Percentiles rank a stretch among this genome's conserved stretches.
These are phyloP conservation scores for Channa striata DNA, from an alignment of 2,797 vertebrate genomes.

Conservation along the genomic window DNA sequence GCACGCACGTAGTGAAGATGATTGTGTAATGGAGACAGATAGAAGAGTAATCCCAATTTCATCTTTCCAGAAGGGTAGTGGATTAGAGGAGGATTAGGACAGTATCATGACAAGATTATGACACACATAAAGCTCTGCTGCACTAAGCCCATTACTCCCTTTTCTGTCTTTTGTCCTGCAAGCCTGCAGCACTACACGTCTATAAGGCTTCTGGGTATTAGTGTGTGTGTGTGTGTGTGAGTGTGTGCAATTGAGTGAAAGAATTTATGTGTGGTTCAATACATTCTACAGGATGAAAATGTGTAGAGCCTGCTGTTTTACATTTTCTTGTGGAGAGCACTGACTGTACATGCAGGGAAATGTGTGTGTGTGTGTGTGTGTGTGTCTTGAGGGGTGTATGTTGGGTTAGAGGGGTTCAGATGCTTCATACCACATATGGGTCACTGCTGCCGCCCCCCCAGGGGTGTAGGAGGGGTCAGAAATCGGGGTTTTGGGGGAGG, in stretches of 20 bases:
- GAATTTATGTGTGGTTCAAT: slow-evolving; percentile 46
- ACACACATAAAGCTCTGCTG: slow-evolving; percentile 71
- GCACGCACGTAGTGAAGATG: slow-evolving; percentile 47
- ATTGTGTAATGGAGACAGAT: slow-evolving; percentile 72
- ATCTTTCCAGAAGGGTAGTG: slow-evolving; percentile 74
- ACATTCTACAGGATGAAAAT: slow-evolving; percentile 70
- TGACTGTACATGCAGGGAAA: slow-evolving; percentile 2
- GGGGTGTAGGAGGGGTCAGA: slow-evolving; percentile 45
- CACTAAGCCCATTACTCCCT: slow-evolving; percentile 72
- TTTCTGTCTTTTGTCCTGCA: slow-evolving; percentile 50
- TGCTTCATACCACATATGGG: slow-evolving; percentile 76
- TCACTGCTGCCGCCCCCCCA: slow-evolving; percentile 63
- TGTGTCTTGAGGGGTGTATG: slow-evolving; percentile 11
- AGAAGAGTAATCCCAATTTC: slow-evolving; percentile 73
- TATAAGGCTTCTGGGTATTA: neutral
- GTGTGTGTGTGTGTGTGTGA: slow-evolving; percentile 13
- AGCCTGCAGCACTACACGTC: too few relatives aligned
- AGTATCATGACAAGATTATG: slow-evolving; percentile 82
- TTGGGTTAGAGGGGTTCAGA: slow-evolving; percentile 69
- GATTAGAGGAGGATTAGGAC: slow-evolving; percentile 79
- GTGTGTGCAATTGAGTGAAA: slow-evolving; percentile 47
- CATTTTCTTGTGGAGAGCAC: slow-evolving; percentile 41
- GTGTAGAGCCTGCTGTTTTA: slow-evolving; percentile 58
- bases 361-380: slow-evolving; percentile 19
- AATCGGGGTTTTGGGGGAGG: slow-evolving; percentile 37